These are phyloP conservation scores for Chunga burmeisteri DNA, from an alignment of 2,113 vertebrate species.

Conservation along the genomic window DNA sequence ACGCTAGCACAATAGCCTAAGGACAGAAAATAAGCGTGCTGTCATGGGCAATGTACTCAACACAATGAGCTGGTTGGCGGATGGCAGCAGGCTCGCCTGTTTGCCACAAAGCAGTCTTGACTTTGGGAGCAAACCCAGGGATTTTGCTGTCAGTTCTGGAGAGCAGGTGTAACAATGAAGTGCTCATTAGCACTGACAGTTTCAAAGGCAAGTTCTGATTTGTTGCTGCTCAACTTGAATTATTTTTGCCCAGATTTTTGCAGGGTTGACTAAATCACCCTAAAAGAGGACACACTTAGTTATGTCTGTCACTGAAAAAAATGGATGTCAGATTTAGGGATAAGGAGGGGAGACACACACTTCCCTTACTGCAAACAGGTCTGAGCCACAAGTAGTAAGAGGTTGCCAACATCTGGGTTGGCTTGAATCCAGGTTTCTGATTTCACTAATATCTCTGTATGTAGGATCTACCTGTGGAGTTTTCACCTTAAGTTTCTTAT, in stretches of 20 bases:
- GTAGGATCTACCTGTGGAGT: not conserved
- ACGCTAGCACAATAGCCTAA: conserved; percentile 47
- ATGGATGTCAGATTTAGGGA: not conserved
- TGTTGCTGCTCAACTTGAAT: not conserved
- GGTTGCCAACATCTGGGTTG: not conserved
- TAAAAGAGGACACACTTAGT: not conserved
- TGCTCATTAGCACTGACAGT: conserved; percentile 13
- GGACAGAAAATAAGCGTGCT: conserved; percentile 43
- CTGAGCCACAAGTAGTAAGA: not conserved
- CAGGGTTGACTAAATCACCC: not conserved
- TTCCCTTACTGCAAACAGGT: not conserved
- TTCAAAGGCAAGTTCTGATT: conserved; percentile 13
- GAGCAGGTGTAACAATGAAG: not conserved
- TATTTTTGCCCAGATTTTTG: not conserved
- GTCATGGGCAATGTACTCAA: conserved; percentile 19
- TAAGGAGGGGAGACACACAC: not conserved
- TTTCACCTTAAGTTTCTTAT: not conserved
- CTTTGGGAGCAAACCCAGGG: conserved; percentile 34
- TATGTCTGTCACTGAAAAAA: not conserved
- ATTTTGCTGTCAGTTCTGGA: conserved; percentile 37
- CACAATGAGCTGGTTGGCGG: conserved; percentile 30
- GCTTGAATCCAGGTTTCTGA: not conserved
- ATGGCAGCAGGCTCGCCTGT: conserved; percentile 23
- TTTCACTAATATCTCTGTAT: not conserved
- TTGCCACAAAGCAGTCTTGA: conserved; percentile 3